phyloP scores from a whole-genome alignment of 2,888 invertebrate genomes.

The Ophonus ardosiacus region DNA sequence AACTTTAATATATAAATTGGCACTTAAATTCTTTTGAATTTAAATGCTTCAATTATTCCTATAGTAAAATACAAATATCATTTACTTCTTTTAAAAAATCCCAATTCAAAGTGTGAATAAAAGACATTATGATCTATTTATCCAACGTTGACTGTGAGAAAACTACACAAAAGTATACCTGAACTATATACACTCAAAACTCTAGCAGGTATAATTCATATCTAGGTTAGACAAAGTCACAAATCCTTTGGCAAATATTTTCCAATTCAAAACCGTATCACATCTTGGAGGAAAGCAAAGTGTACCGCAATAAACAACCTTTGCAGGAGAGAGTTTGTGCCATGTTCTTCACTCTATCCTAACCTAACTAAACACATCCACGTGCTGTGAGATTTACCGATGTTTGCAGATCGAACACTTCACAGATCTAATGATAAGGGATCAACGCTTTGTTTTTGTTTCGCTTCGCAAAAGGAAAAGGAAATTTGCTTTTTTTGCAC shows the following conservation, averaged over 20 bases:
- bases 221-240: slow-evolving; percentile 38
- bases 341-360: background rate
- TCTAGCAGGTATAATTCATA: slow-evolving; percentile 41
- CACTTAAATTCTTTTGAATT: background rate
- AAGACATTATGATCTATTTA: background rate
- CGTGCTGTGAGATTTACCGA: slow-evolving; percentile 35
- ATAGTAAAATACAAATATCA: too few species aligned
- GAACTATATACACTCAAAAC: background rate
- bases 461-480: slow-evolving; percentile 16
- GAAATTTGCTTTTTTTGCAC: slow-evolving; percentile 35
- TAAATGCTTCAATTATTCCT: background rate
- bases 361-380: slow-evolving; percentile 51
- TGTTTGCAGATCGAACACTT: slow-evolving; percentile 45
- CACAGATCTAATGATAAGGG: slow-evolving; percentile 31
- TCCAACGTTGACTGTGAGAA: slow-evolving; percentile 17
- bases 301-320: slow-evolving; percentile 52
- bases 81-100: background rate
- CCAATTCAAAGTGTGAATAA: background rate
- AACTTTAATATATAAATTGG: too few species aligned
- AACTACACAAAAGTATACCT: slow-evolving; percentile 41
- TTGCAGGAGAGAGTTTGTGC: background rate
- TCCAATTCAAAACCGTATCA: slow-evolving; percentile 55
- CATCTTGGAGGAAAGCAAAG: slow-evolving; percentile 27
- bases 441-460: slow-evolving; percentile 39
- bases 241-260: slow-evolving; percentile 45